Conservation (phyloP, 2,797 vertebrate genomes). For the Erpetoichthys calabaricus region DNA sequence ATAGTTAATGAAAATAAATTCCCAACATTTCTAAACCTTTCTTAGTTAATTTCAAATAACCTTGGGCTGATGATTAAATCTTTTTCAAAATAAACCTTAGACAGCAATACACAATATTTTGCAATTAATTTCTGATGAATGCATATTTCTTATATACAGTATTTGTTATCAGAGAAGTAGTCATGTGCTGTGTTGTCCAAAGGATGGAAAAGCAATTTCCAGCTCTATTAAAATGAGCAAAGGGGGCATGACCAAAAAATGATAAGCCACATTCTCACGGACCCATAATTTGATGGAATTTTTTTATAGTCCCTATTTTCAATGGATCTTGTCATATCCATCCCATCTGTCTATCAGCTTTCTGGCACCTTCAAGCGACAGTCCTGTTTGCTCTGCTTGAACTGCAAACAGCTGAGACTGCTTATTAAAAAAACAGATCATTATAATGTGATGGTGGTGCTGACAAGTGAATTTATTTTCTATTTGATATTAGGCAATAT, state of each 20-base stretch:
- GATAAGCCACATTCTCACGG: constrained; percentile 7
- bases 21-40: constrained; percentile 5
- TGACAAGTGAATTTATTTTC: too few relatives aligned
- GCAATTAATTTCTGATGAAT: constrained; percentile 3
- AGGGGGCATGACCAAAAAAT: constrained; percentile 3
- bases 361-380: constrained; percentile 3
- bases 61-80: not conserved
- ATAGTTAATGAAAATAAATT: constrained; percentile 7
- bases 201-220: constrained; percentile 7
- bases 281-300: constrained; percentile 1
- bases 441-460: not conserved
- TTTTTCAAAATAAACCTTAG: not conserved
- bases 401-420: constrained; percentile 9
- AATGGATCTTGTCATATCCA: constrained; percentile 11
- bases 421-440: constrained; percentile 4
- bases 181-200: not conserved
- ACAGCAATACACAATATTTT: not conserved
- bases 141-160: too few relatives aligned
- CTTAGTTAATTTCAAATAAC: constrained; percentile 6
- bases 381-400: constrained; percentile 13
- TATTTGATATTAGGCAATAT: too few relatives aligned
- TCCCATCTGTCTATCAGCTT: constrained; percentile 6
- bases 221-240: constrained; percentile 4
- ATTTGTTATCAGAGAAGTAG: not conserved
- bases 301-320: not conserved